These are phyloP conservation scores for Tonatia bakeri DNA, from an alignment of 2,113 vertebrate species.

Conservation along the genomic window DNA sequence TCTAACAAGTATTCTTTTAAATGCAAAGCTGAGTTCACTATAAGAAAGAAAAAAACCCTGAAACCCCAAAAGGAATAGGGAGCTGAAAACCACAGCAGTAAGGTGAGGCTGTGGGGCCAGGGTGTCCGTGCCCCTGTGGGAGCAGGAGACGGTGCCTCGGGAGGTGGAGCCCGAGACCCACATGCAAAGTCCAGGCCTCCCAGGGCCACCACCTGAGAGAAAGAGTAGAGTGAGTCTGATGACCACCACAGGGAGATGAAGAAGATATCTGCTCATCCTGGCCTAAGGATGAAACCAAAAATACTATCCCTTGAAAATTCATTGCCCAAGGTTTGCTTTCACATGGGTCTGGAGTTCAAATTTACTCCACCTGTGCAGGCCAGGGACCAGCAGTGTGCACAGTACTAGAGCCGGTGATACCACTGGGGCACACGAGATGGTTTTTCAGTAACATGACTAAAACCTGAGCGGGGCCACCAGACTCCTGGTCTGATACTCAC, in stretches of 20 bases:
- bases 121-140: accelerated
- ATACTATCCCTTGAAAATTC: background rate
- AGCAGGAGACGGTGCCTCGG: background rate
- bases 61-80: background rate
- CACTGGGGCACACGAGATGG: background rate
- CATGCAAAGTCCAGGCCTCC: background rate
- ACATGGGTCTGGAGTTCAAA: background rate
- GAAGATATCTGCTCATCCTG: background rate
- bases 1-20: background rate
- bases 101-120: background rate
- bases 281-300: background rate
- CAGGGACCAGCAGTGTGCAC: background rate
- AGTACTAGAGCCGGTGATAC: background rate
- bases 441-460: background rate
- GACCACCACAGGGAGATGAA: background rate
- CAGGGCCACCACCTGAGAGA: background rate
- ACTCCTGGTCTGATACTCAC: background rate
- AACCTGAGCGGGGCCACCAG: background rate
- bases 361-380: no score
- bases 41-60: background rate
- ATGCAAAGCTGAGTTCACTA: background rate
- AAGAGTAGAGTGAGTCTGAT: background rate
- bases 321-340: background rate
- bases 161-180: background rate
- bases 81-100: background rate